Evolutionary conservation across 2,888 invertebrate species (phyloP).

Genomic region (Dexiosoma caninum): DNA sequence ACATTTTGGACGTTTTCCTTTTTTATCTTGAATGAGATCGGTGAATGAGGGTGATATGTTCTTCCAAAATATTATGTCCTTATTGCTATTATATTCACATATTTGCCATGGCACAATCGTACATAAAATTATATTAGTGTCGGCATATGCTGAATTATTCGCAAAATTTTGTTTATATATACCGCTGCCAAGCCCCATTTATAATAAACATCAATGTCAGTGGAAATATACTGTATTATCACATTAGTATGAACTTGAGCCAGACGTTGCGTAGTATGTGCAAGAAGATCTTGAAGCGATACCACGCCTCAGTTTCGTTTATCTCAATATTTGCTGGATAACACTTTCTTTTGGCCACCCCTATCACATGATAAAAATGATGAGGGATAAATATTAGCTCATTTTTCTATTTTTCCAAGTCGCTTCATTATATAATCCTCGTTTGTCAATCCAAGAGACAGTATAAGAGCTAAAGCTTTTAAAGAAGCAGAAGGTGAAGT

Average conservation of each 20-base stretch:
- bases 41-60: too few relatives aligned
- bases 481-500: too few relatives aligned
- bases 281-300: too few relatives aligned
- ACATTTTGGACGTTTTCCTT: too few relatives aligned
- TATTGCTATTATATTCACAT: slow-evolving; percentile 11
- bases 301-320: too few relatives aligned
- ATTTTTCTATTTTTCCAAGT: not conserved
- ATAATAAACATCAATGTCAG: slow-evolving; percentile 21
- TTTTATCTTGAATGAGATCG: too few relatives aligned
- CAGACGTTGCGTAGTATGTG: too few relatives aligned
- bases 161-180: slow-evolving; percentile 24
- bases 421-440: not conserved
- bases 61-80: too few relatives aligned
- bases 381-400: slow-evolving; percentile 13
- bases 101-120: not conserved
- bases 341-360: not conserved
- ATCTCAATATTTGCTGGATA: too few relatives aligned
- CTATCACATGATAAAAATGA: slow-evolving; percentile 2
- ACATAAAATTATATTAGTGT: slow-evolving; percentile 12
- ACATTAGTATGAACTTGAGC: too few relatives aligned
- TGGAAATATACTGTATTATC: too few relatives aligned
- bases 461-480: too few relatives aligned
- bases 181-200: slow-evolving; percentile 21
- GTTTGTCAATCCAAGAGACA: not conserved
- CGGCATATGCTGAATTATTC: slow-evolving; percentile 25